Evolutionary conservation across 23 tunicate genomes (phyloP), one percentile per base, ranked within the genome.

Genomic region (Halocynthia aurantium): DNA sequence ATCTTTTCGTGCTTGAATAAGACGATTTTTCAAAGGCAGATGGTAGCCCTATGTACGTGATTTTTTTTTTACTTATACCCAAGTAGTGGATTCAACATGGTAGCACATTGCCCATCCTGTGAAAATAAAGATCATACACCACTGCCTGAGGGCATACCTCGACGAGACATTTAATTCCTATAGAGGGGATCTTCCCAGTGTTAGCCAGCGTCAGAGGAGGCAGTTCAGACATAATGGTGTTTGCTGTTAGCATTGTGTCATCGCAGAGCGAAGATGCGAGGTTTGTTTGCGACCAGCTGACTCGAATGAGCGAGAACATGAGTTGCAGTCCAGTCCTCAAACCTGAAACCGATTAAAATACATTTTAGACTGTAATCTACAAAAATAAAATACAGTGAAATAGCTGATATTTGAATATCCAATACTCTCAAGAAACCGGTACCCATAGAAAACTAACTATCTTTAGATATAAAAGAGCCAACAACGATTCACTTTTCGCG

Each of bases 191-290:
- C 66, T 85, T 91, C 69, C 77, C 72, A 44, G 86, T 78, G 72
- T 85, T 84, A 9, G 97, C 97, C 12, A 91, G 84, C 17, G 97
- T 87, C 53, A 91, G 54, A 6, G 97, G 97, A n/a, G 97, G 97
- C 8, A 91, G 72, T 53, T 80, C 62, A 61, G 60, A 67, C 20
- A 91, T 84, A 77, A 91, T 86, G 72, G 77, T 83, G 51, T 52
- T 75, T 40, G 97, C 97, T 10, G 97, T 91, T 17, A 81, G 83
- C 56, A 91, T 63, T 10, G 88, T 89, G 73, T 91, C 97, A 19
- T 76, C 81, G 66, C 97, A 91, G 7, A 91, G 89, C 0, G 97
- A 86, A n/a, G 84, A 73, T n/a, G 97, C 83, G 17, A 91, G 56
- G 0, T 86, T 81, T 7, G 90, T 84, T 67, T 84, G 82, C 8